These are phyloP conservation scores for Rhagonycha lutea DNA, from an alignment of 2,888 invertebrate genomes.

Conservation along the genomic window DNA sequence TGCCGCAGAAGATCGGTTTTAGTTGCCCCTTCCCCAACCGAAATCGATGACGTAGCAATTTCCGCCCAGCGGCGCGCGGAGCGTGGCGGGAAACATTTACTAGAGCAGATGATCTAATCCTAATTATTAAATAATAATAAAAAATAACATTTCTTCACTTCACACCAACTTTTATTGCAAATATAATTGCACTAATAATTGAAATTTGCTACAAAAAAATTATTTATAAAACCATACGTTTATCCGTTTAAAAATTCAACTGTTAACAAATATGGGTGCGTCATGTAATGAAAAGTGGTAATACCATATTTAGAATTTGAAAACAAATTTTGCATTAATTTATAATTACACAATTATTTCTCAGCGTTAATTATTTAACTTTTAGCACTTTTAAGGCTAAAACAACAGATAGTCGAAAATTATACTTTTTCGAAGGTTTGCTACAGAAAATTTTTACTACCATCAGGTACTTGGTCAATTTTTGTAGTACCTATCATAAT, in stretches of 20 bases:
- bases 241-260: not conserved
- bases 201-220: not conserved
- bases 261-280: not conserved
- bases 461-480: too few species aligned
- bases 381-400: not conserved
- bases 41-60: not conserved
- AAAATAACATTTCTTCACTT: not conserved
- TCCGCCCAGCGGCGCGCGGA: not conserved
- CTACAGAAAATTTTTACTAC: too few species aligned
- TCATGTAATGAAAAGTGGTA: not conserved
- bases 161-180: not conserved
- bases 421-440: too few species aligned
- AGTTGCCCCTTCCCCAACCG: not conserved
- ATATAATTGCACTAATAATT: not conserved
- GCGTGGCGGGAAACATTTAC: not conserved
- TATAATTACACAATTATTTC: not conserved
- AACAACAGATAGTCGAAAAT: not conserved
- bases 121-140: not conserved
- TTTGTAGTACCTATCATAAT: too few species aligned
- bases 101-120: not conserved
- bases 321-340: not conserved
- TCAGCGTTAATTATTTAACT: not conserved
- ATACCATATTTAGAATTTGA: not conserved
- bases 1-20: slow-evolving; percentile 9
- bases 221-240: not conserved